These are phyloP conservation scores for Syrphus vitripennis DNA, from an alignment of 2,888 invertebrate genomes.

Conservation along the genomic window DNA sequence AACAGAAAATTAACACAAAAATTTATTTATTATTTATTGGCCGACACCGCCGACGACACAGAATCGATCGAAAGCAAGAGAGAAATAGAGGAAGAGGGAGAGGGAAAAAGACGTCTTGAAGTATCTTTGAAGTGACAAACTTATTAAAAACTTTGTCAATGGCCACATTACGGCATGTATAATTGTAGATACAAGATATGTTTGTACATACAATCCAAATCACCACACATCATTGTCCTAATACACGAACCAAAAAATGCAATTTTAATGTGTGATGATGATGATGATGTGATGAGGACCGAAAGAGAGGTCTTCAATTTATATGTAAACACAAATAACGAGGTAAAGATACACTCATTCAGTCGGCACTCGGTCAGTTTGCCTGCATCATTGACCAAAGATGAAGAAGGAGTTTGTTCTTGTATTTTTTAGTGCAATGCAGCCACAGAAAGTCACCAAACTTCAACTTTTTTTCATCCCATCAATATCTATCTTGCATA, in stretches of 20 bases:
- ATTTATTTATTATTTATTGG: conserved; percentile 80
- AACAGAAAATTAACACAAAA: conserved; percentile 77
- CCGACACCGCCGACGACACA: conserved; percentile 73
- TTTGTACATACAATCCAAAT: not conserved
- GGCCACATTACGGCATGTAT: conserved; percentile 67
- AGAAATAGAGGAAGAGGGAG: not conserved
- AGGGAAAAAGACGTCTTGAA: not conserved
- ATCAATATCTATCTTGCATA: conserved; percentile 26
- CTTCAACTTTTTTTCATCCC: not conserved
- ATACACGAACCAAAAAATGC: conserved; percentile 59
- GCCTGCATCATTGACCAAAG: not conserved
- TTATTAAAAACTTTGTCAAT: conserved; percentile 71
- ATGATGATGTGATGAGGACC: not conserved
- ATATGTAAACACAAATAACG: conserved; percentile 55
- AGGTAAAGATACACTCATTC: conserved; percentile 21
- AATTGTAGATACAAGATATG: conserved; percentile 61
- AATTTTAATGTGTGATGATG: conserved; percentile 19
- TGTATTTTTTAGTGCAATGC: not conserved
- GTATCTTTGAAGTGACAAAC: conserved; percentile 57
- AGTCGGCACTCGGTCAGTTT: not conserved
- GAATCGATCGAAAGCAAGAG: too few species aligned
- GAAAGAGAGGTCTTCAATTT: conserved; percentile 9
- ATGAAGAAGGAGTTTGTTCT: conserved; percentile 39
- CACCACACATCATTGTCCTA: conserved; percentile 53
- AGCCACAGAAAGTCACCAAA: conserved; percentile 11